Conservation (phyloP, 2,888 invertebrate genomes). For the Phortica okadai region DNA sequence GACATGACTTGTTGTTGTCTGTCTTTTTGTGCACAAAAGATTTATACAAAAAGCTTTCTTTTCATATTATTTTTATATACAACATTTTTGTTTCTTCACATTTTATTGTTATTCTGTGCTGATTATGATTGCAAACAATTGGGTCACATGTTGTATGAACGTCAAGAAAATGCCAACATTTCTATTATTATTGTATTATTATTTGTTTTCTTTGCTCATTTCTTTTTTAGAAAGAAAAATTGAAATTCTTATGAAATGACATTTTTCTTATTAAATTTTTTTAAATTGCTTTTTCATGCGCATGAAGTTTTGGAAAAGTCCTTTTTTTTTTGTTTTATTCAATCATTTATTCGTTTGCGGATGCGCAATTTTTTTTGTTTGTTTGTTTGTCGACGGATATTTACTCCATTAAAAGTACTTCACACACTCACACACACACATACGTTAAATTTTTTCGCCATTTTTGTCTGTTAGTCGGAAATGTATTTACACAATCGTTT, state of each 20-base stretch:
- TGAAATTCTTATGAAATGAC: conserved; percentile 30
- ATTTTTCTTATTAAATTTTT: conserved; percentile 42
- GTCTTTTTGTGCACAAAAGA: not conserved
- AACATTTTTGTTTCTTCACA: conserved; percentile 17
- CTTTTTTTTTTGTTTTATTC: conserved; percentile 46
- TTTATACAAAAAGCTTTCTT: conserved; percentile 1
- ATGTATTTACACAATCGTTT: conserved; percentile 67
- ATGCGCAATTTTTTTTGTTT: conserved; percentile 47
- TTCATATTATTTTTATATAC: not conserved
- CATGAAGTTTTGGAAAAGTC: conserved; percentile 24
- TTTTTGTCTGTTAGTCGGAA: conserved; percentile 52
- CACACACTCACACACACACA: conserved; percentile 1
- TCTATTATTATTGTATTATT: conserved; percentile 38
- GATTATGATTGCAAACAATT: conserved; percentile 65
- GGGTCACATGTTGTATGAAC: conserved; percentile 66
- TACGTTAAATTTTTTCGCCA: conserved; percentile 51
- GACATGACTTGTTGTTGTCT: conserved; percentile 50
- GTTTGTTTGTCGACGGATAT: conserved; percentile 33
- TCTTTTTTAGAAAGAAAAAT: conserved; percentile 51
- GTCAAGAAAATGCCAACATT: conserved; percentile 57
- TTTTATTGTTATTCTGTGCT: conserved; percentile 36
- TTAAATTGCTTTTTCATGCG: conserved; percentile 59
- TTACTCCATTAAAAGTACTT: conserved; percentile 15
- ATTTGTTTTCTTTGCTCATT: conserved; percentile 29
- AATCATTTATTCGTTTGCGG: conserved; percentile 48